Base-by-base conservation (phyloP, 2,888 invertebrate species). In the Hyles lineata region DNA sequence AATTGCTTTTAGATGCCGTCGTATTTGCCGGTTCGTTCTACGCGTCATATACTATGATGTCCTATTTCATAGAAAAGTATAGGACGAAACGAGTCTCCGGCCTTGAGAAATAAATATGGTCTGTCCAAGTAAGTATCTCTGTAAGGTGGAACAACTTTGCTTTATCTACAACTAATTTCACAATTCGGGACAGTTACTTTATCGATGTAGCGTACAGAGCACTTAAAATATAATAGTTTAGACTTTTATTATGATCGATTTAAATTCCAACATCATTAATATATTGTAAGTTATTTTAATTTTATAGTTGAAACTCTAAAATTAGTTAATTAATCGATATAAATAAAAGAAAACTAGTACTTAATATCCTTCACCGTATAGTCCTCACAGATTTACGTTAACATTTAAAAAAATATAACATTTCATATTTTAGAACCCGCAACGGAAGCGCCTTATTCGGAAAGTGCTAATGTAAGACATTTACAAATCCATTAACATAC, bases 1-100 rank as follows among this genome's bases (percentile, higher is more conserved):
- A 80, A 74, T 52, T 89, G 2, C 0, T 88, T 0, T 69, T 83
- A 8, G 90, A 90, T 70, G 75, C 78, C 4, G 60, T 86, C 2
- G 80, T 91, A 8, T 89, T 92, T 72, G 80, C 86, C 0, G 75
- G 82, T 0, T 90, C 90, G 0, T 89, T 87, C 70, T 88, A 82
- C 75, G 72, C 84, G 0, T 89, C 90, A 0, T 90, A 90, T 73
- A 82, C 76, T 19, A 19, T 88, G 11, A 89, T 89, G 89, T 82
- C 87, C 6, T 74, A 77, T 43, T 80, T 88, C 21, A 89, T 90
- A 58, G 74, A 80, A 23, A 83, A 75, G 62, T 82, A 86, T 79
- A 82, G 87, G 69, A 78, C 76, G 70, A 83, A 81, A 52, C 70
- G 73, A 15, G 35, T 70, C 23, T 52, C 73, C 8, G 62, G 50